Percentiles rank a stretch among this genome's conserved stretches.
phyloP scores from a whole-genome alignment of 2,888 invertebrate genomes.

The Drosophila siamana region DNA sequence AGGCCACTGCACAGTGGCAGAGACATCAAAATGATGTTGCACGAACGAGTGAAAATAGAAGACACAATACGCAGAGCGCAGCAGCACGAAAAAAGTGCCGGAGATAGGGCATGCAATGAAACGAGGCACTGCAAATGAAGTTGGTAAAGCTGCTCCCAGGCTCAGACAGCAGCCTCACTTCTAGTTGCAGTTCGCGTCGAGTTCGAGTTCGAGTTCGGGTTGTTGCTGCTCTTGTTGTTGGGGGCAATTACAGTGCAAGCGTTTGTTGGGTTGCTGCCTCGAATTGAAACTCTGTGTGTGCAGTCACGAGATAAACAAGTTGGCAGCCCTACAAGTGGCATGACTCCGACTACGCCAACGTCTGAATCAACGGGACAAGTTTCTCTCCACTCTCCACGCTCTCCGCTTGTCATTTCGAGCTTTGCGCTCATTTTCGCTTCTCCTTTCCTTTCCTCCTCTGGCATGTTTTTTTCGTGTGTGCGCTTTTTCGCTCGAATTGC shows the following conservation, averaged over 20 bases:
- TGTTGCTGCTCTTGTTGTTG: slow-evolving; percentile 35
- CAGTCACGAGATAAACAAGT: slow-evolving; percentile 77
- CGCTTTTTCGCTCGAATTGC: slow-evolving; percentile 53
- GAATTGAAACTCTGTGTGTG: slow-evolving; percentile 62
- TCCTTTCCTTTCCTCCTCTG: slow-evolving; percentile 39
- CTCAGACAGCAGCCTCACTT: slow-evolving; percentile 46
- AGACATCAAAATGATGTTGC: slow-evolving; percentile 69
- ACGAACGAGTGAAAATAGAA: slow-evolving; percentile 13
- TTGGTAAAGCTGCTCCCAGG: slow-evolving; percentile 67
- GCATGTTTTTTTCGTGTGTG: slow-evolving; percentile 14
- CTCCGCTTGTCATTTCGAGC: slow-evolving; percentile 68
- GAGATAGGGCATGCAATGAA: slow-evolving; percentile 21
- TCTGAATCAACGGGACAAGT: neutral
- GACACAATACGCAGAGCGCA: neutral
- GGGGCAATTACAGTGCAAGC: slow-evolving; percentile 56
- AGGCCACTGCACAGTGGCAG: slow-evolving; percentile 25
- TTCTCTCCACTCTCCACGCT: neutral
- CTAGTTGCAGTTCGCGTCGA: slow-evolving; percentile 37
- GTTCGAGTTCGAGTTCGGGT: slow-evolving; percentile 33
- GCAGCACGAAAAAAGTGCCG: neutral
- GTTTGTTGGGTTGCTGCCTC: slow-evolving; percentile 59
- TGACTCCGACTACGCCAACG: slow-evolving; percentile 17
- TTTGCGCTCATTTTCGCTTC: slow-evolving; percentile 79
- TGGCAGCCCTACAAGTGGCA: slow-evolving; percentile 73
- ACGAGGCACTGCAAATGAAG: slow-evolving; percentile 70